phyloP scores from a whole-genome alignment of 2,888 invertebrate species.

The Leucoma salicis region DNA sequence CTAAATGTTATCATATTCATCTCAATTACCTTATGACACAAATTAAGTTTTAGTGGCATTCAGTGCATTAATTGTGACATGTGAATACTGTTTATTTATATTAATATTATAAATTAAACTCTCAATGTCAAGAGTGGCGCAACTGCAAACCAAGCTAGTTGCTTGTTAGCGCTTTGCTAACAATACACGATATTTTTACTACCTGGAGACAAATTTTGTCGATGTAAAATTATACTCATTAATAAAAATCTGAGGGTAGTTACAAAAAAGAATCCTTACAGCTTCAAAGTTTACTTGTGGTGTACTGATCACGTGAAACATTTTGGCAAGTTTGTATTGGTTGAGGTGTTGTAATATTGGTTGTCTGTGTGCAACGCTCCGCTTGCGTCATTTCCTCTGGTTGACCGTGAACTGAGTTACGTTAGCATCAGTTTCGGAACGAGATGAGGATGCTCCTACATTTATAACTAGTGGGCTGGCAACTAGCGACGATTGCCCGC shows the following conservation, averaged over 20 bases:
- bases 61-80: conserved; percentile 17
- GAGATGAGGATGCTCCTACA: conserved; percentile 69
- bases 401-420: conserved; percentile 78
- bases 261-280: conserved; percentile 35
- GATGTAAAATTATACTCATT: conserved; percentile 31
- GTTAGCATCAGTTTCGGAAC: conserved; percentile 61
- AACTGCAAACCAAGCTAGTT: conserved; percentile 35
- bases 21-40: conserved; percentile 8
- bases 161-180: conserved; percentile 41
- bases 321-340: conserved; percentile 59
- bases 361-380: conserved; percentile 47
- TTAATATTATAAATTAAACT: conserved; percentile 29
- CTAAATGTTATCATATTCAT: conserved; percentile 13
- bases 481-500: conserved; percentile 30
- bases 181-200: conserved; percentile 11
- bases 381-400: conserved; percentile 79
- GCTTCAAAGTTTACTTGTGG: conserved; percentile 22
- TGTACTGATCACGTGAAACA: conserved; percentile 42
- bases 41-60: conserved; percentile 6
- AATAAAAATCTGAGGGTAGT: conserved; percentile 15
- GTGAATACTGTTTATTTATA: conserved; percentile 25
- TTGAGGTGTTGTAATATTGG: conserved; percentile 54
- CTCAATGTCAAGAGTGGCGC: conserved; percentile 46
- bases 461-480: conserved; percentile 49
- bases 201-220: conserved; percentile 8